Evolutionary conservation across 53 echinoderm and acorn worm species (phyloP), one percentile per base, ranked within the genome.

Genomic region (Holothuria scabra): DNA sequence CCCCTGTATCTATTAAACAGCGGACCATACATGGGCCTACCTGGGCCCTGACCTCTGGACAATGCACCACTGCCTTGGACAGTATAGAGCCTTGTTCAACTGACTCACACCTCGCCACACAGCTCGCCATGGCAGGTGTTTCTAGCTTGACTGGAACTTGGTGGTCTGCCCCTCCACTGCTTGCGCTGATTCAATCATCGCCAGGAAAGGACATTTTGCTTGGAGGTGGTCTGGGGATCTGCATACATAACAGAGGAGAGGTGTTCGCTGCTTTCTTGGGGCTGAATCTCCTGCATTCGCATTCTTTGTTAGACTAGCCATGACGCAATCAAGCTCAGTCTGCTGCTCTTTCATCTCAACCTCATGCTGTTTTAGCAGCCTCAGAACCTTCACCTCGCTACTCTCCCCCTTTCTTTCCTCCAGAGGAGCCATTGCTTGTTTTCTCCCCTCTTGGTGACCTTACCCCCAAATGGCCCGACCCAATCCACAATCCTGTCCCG

Each of bases 1-100:
- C 89, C 25, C 93, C 89, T 1, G 91, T 88, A 80, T 93, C 86
- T 1, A 91, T 56, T 56, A 94, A 69, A 60, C 95, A 95, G 21
- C 67, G 38, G 25, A 94, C 82, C 41, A 83, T 75, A 59, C 79
- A 76, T 4, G 61, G 34, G 22, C 85, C 83, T 65, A 86, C 26
- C 41, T 56, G 66, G 11, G 52, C 76, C 6, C 38, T 46, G 37
- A 66, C 61, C 48, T 85, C 63, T 75, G 75, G 85, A 37, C 85
- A 74, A 19, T 85, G 29, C 26, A 84, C 91, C 33, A 84, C 85
- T 48, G 67, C 82, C 70, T 25, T 85, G 28, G 32, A n/a, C 12
- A 81, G 61, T n/a, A 88, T 49, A 65, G 85, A 85, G 85, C 88
- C 85, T 14, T 65, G 41, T 34, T 85, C 37, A 31, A 31, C 52